phyloP scores from a whole-genome alignment of 2,113 vertebrate genomes.

The Holacanthus passer region DNA sequence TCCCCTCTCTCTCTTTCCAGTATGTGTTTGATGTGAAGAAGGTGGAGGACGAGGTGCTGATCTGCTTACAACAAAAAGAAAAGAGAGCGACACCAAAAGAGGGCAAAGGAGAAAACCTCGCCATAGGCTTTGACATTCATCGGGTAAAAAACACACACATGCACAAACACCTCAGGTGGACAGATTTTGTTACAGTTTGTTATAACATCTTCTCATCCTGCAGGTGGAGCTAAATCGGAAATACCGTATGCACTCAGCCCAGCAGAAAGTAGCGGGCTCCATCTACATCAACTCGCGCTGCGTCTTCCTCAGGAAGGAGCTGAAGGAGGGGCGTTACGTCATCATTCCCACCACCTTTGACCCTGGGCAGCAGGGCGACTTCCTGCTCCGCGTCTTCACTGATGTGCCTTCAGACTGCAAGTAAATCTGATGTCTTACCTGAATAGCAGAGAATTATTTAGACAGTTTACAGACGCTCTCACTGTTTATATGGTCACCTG shows the following conservation, averaged over 20 bases:
- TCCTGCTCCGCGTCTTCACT: conserved; percentile 95
- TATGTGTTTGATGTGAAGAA: conserved; percentile 97
- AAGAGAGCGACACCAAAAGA: conserved; percentile 90
- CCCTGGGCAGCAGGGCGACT: conserved; percentile 88
- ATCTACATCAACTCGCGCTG: conserved; percentile 98
- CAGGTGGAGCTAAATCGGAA: conserved; percentile 96
- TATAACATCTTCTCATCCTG: background rate
- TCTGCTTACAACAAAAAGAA: conserved; percentile 95
- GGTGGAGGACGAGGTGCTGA: conserved; percentile 93
- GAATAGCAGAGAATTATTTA: no score
- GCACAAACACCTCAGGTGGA: background rate
- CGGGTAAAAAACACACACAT: conserved; percentile 82
- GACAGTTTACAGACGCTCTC: no score
- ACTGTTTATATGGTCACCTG: no score
- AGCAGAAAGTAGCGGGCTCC: conserved; percentile 94
- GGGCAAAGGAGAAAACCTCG: conserved; percentile 94
- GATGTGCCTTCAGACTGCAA: conserved; percentile 95
- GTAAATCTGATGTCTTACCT: conserved; percentile 80
- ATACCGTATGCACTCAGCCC: conserved; percentile 94
- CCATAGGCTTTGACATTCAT: conserved; percentile 97
- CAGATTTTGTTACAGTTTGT: background rate
- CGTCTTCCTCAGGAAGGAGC: conserved; percentile 92
- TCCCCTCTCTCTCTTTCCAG: conserved; percentile 74
- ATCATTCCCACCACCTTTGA: conserved; percentile 97
- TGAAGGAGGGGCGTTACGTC: conserved; percentile 95